A percentile compares a stretch with the other conserved stretches of the same genome.
Conservation (phyloP, 2,797 vertebrate genomes). For the Chelmon rostratus region DNA sequence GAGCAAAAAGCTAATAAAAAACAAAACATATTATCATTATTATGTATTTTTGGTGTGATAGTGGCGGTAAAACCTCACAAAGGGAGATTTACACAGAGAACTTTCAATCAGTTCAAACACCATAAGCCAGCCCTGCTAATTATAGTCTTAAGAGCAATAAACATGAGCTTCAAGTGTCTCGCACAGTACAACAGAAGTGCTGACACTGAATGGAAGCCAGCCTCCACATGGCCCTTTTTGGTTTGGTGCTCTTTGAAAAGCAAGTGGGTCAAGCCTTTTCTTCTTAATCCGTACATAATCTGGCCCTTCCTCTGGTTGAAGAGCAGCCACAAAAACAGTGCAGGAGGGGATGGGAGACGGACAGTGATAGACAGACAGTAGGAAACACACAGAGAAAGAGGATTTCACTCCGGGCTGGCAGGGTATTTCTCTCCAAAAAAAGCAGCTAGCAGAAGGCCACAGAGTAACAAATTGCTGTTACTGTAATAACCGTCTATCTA, state of each 20-base stretch:
- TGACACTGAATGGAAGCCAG: conserved; percentile 66
- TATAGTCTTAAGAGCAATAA: conserved; percentile 75
- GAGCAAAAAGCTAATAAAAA: background rate
- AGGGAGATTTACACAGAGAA: conserved; percentile 33
- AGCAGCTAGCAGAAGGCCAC: conserved; percentile 31
- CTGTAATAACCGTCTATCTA: conserved; percentile 25
- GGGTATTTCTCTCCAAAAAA: conserved; percentile 37
- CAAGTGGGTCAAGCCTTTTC: conserved; percentile 85
- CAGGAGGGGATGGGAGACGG: conserved; percentile 27
- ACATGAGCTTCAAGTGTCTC: conserved; percentile 66
- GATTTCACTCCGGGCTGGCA: conserved; percentile 49
- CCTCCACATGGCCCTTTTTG: conserved; percentile 52
- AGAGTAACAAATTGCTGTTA: conserved; percentile 30
- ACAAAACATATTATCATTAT: conserved; percentile 6
- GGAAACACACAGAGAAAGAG: conserved; percentile 17
- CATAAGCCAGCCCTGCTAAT: conserved; percentile 70
- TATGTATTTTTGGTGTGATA: conserved; percentile 21
- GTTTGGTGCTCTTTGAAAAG: conserved; percentile 75
- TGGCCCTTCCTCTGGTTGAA: conserved; percentile 67
- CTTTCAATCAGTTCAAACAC: conserved; percentile 63
- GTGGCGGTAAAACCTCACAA: background rate
- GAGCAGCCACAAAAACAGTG: conserved; percentile 67
- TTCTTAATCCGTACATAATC: conserved; percentile 83
- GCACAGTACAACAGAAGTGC: conserved; percentile 61
- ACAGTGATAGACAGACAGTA: conserved; percentile 30